Evolutionary conservation across 2,113 vertebrate genomes (phyloP), one percentile per base, ranked within the genome.

Genomic region (Scophthalmus maximus): DNA sequence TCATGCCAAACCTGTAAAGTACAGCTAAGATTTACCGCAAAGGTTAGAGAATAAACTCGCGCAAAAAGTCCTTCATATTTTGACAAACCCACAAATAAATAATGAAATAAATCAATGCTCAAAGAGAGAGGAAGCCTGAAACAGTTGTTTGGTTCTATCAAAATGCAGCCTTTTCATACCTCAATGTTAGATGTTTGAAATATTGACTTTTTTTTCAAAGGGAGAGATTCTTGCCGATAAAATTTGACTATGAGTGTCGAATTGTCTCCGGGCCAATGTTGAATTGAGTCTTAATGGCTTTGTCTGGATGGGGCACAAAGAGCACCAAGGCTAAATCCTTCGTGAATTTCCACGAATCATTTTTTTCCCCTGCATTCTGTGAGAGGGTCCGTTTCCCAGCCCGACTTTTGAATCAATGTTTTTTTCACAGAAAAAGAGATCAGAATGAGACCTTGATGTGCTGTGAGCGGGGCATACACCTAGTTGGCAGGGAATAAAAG

Each of bases 361-460:
- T 53, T 25, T 65, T 73, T 76, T n/a, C n/a, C n/a, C n/a, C 34
- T 29, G 3, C 5, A 22, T 26, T 34, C 53, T 27, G 15, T 57
- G 29, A 23, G 75, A 51, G 49, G 17, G 7, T 44, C 26, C 36
- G 47, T 40, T 58, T 51, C 15, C 18, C 30, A 34, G 42, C 18
- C 17, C 0, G 7, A 14, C 69, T 44, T 76, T n/a, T 69, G 29
- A 68, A 77, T 68, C 55, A 42, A 17, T 72, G 46, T 61, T 73
- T 46, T 73, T 46, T 42, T 82, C 47, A 34, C 15, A 38, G n/a
- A 56, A 27, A n/a, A 26, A 61, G 25, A 26, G n/a, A 82, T 65
- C 63, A 61, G 25, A 84, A 61, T 18, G 30, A 46, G 57, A 80
- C 71, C 81, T 79, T 83, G 69, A 58, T 15, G 47, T 50, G 25